Evolutionary conservation across 2,888 invertebrate genomes (phyloP).

Genomic region (Lepidocyrtoides sp.): DNA sequence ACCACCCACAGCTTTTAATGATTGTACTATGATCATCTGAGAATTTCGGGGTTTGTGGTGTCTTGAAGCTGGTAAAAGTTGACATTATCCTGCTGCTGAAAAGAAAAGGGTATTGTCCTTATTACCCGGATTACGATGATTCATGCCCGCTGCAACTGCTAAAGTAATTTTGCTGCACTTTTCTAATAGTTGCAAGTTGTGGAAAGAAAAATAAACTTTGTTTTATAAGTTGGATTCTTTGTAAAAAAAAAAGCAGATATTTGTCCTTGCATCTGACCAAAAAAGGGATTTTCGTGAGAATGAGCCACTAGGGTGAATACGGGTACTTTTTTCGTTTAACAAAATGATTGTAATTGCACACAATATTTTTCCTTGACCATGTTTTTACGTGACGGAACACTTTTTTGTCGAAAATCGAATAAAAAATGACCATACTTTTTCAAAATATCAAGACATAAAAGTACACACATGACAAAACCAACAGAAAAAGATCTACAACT

Average conservation of each 20-base stretch:
- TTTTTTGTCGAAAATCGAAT: neutral
- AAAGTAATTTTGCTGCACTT: slow-evolving; percentile 30
- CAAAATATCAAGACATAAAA: neutral
- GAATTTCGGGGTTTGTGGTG: neutral
- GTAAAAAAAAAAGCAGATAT: neutral
- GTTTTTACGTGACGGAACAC: neutral
- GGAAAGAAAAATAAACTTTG: neutral
- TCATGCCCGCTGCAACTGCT: slow-evolving; percentile 10
- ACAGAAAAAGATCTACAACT: no score
- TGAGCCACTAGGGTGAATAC: neutral
- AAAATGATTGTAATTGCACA: neutral
- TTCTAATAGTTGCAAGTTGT: neutral
- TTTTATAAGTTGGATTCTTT: neutral
- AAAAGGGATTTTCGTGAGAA: neutral
- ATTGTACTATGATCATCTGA: neutral
- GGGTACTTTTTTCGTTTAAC: neutral
- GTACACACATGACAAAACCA: no score
- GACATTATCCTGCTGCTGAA: no score
- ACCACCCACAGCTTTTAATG: neutral
- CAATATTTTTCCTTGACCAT: neutral
- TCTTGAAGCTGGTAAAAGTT: neutral
- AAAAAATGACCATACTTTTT: neutral
- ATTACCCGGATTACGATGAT: neutral
- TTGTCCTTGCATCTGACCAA: neutral
- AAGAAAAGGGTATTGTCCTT: neutral